Conservation (phyloP, 1,140 invertebrate genomes). For the Arctopsyche grandis region DNA sequence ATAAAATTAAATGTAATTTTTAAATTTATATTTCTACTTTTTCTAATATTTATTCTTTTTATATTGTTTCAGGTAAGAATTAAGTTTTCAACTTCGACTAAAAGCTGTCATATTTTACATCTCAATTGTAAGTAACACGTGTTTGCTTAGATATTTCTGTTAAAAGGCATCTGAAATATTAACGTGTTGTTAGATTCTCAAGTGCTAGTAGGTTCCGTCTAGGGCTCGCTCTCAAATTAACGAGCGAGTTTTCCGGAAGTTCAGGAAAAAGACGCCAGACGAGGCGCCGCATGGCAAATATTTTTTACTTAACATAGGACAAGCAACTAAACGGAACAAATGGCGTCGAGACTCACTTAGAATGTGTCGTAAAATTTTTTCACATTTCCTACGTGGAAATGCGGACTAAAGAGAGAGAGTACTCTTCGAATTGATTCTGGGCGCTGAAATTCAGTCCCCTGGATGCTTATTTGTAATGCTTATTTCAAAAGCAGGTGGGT, state of each 20-base stretch:
- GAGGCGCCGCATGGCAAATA: constrained; percentile 30
- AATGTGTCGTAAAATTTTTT: background rate
- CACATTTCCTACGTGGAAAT: background rate
- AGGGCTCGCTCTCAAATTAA: constrained; percentile 20
- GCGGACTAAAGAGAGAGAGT: background rate
- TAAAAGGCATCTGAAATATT: background rate
- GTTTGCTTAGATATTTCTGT: too few relatives aligned
- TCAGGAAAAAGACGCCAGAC: constrained; percentile 1
- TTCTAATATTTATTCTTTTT: too few relatives aligned
- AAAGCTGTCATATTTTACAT: too few relatives aligned
- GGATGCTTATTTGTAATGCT: too few relatives aligned
- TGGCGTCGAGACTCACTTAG: background rate
- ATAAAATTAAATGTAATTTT: too few relatives aligned
- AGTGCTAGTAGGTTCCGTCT: background rate
- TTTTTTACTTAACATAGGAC: constrained; percentile 29
- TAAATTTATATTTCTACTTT: too few relatives aligned
- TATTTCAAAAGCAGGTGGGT: background rate
- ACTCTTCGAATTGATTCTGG: background rate
- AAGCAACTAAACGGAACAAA: constrained; percentile 22
- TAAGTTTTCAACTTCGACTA: too few relatives aligned
- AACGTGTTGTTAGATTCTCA: background rate
- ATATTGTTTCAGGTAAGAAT: background rate
- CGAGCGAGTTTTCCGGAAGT: constrained; percentile 29
- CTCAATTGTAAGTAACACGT: too few relatives aligned
- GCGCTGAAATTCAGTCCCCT: too few relatives aligned